phyloP scores from a whole-genome alignment of 2,888 invertebrate genomes.

The Saturnia japonica region DNA sequence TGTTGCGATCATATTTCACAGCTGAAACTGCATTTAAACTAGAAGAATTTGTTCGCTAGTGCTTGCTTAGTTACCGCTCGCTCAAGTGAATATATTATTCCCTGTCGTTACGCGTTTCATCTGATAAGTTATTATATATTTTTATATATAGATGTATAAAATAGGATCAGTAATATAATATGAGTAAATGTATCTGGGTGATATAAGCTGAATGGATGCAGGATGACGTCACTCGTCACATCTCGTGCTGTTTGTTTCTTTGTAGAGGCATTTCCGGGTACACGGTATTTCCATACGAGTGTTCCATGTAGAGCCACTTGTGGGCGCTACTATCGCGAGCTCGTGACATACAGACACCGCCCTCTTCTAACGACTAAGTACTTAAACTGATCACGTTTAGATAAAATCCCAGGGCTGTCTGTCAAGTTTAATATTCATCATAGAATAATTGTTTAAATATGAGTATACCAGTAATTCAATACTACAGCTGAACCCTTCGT shows the following conservation, averaged over 20 bases:
- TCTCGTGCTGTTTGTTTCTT: background rate
- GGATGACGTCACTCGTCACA: background rate
- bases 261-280: background rate
- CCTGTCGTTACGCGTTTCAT: background rate
- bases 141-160: no score
- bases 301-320: background rate
- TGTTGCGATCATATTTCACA: no score
- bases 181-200: background rate
- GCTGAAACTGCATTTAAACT: no score
- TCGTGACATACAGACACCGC: background rate
- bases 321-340: background rate
- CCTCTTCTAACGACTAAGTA: background rate
- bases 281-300: background rate
- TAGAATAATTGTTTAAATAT: background rate
- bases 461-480: background rate
- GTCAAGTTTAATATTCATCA: background rate
- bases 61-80: background rate
- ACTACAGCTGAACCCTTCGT: no score
- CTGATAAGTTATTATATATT: background rate
- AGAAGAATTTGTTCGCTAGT: background rate
- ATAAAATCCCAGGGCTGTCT: background rate
- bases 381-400: background rate
- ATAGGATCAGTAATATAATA: background rate
- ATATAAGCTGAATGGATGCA: background rate
- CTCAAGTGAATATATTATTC: background rate